Base-by-base conservation (phyloP, 2,888 invertebrate genomes). In the Leptopterna dolabrata region DNA sequence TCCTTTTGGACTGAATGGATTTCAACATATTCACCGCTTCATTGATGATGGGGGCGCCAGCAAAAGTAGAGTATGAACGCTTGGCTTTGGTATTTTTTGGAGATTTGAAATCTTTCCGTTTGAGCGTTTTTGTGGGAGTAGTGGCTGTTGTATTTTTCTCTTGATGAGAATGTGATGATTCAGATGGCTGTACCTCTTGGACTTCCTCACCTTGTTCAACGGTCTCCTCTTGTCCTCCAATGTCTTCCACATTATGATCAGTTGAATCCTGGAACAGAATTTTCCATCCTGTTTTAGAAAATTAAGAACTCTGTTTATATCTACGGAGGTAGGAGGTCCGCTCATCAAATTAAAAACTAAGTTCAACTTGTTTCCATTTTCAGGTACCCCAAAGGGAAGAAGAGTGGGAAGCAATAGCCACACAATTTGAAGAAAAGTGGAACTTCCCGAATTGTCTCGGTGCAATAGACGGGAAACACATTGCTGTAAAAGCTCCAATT, bases 371-470 rank as follows among this genome's bases (percentile, higher is more conserved):
- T 14, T 47, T 47, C 47, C 47, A 47, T 71, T 71, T 71, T 71
- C 27, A 71, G 71, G 27, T 71, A 19, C 71, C 71, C 13, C 11
- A 71, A 24, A 71, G 71, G 11, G 71, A 71, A 14, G 71, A 71
- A 24, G 11, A 71, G n/a, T 71, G n/a, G n/a, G n/a, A n/a, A n/a
- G n/a, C n/a, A n/a, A n/a, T n/a, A n/a, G n/a, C n/a, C n/a, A n/a
- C n/a, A 71, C 71, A 71, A 71, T 71, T 71, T 71, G 71, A 71
- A 24, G 71, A 71, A 24, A 71, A 71, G 71, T 71, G 71, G 71
- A 71, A 71, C 27, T 71, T 71, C 27, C 71, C 13, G 71, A 11
- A 14, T 19, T 14, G n/a, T n/a, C n/a, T n/a, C n/a, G n/a, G n/a
- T n/a, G n/a, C n/a, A n/a, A n/a, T n/a, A n/a, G n/a, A n/a, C n/a